Evolutionary conservation across 1,140 invertebrate species (phyloP), one percentile per base, ranked within the genome.

Genomic region (Hyles vespertilio): DNA sequence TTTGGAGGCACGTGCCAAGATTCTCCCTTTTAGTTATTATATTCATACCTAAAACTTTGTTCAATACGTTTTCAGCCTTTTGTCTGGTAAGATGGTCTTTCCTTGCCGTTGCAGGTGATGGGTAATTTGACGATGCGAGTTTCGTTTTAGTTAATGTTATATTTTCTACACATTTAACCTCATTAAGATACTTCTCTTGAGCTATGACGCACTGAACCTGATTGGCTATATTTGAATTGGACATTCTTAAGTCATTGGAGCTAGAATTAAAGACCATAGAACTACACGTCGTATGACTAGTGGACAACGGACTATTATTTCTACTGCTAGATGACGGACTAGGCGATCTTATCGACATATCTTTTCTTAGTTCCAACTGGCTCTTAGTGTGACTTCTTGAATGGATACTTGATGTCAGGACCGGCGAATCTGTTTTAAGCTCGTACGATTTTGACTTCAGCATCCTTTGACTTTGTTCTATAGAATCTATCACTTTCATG

Each of bases 191-290:
- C 66, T 88, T 90, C 54, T 90, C 89, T 83, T 89, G 88, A 45
- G 89, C 88, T 67, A 90, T 89, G n/a, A 90, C 89, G 56, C 88
- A 90, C 69, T 89, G 89, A 7, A 90, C 86, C 75, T 85, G 84
- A 62, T 89, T 89, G 22, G 84, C 72, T 48, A 89, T 89, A 52
- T 88, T 88, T 34, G 87, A 89, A 66, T 72, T 89, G 32, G 83
- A 88, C 63, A 82, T 89, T 68, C 87, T 84, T 63, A 89, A 79
- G 65, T 89, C 86, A 56, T 89, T 89, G 50, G 89, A 89, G 67
- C 87, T 89, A 64, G 84, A 87, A 67, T 89, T 90, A 65, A 90
- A 88, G 11, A 89, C 87, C 85, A 89, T 90, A 49, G 89, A 90
- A 64, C 89, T 89, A 73, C 89, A 90, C 36, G 89, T 90, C 5